These are phyloP conservation scores for Nettapus auritus DNA, from an alignment of 2,113 vertebrate species.

Conservation along the genomic window DNA sequence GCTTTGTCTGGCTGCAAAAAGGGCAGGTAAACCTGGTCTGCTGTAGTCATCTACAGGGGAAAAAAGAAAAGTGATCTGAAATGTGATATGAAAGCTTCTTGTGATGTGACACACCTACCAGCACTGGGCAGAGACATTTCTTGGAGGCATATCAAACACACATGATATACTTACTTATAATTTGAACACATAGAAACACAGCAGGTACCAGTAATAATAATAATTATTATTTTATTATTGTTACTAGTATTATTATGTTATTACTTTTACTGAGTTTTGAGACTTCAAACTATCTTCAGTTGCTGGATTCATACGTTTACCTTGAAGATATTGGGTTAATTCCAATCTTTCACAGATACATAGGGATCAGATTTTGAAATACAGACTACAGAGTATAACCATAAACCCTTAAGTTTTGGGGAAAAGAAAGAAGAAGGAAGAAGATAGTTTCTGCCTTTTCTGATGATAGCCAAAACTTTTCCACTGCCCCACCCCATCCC, in stretches of 20 bases:
- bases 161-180: accelerated
- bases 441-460: background rate
- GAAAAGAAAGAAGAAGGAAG: background rate
- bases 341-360: background rate
- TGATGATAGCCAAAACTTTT: background rate
- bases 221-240: background rate
- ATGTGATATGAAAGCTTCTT: background rate
- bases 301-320: background rate
- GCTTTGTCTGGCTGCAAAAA: accelerated
- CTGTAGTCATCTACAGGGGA: accelerated
- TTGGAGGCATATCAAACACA: background rate
- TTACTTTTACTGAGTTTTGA: background rate
- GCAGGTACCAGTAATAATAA: background rate
- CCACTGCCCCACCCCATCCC: accelerated
- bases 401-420: background rate
- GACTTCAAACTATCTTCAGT: background rate
- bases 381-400: background rate
- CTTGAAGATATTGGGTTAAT: background rate
- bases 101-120: background rate
- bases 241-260: background rate
- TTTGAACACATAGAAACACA: background rate
- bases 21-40: accelerated
- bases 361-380: background rate
- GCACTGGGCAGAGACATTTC: background rate
- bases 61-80: accelerated